These are phyloP conservation scores for Pangasianodon gigas DNA, from an alignment of 2,113 vertebrate genomes.

Conservation along the genomic window DNA sequence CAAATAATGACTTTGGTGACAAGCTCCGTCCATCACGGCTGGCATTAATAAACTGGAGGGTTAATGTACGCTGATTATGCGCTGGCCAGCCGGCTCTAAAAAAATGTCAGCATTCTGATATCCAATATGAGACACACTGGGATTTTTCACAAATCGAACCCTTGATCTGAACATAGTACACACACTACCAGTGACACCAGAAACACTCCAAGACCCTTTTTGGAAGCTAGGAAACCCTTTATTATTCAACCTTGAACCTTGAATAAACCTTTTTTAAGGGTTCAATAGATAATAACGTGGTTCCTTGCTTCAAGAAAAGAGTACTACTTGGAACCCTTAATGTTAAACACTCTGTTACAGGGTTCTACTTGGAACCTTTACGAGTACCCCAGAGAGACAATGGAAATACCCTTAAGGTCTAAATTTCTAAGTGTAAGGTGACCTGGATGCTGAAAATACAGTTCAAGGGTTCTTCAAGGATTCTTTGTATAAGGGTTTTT, in stretches of 20 bases:
- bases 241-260: not conserved
- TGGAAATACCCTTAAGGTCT: not conserved
- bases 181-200: not conserved
- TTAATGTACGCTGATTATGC: conserved; percentile 65
- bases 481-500: not conserved
- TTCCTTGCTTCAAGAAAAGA: not conserved
- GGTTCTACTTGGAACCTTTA: not conserved
- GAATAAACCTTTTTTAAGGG: not conserved
- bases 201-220: not conserved
- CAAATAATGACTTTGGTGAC: conserved; percentile 72
- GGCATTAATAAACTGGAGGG: conserved; percentile 69
- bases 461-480: not conserved
- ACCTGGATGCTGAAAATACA: not conserved
- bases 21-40: conserved; percentile 67
- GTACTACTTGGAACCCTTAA: not conserved
- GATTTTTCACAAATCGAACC: not conserved
- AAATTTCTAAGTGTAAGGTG: not conserved
- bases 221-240: not conserved
- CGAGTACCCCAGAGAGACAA: not conserved
- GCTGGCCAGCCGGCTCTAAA: conserved; percentile 46
- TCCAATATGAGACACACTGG: not conserved
- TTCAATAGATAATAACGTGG: not conserved
- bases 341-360: not conserved
- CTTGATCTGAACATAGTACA: not conserved
- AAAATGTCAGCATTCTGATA: conserved; percentile 59